These are phyloP conservation scores for Temnothorax curvispinosus DNA, from an alignment of 1,140 invertebrate species.

Conservation along the genomic window DNA sequence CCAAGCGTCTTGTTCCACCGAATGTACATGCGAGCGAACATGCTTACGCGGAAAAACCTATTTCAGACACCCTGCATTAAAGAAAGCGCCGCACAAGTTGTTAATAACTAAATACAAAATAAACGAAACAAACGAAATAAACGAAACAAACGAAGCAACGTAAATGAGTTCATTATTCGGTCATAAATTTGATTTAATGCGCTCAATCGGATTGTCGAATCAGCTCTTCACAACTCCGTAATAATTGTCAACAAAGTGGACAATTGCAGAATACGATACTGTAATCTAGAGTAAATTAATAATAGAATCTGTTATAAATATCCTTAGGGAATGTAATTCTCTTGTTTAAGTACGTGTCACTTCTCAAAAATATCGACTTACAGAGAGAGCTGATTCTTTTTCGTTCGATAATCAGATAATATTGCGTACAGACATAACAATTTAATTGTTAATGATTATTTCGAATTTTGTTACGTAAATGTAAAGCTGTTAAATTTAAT, in stretches of 20 bases:
- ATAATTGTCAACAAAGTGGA: constrained; percentile 5
- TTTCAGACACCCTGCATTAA: constrained; percentile 31
- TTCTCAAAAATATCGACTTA: not conserved
- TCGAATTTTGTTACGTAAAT: not conserved
- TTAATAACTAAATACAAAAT: constrained; percentile 41
- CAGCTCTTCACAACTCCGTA: not conserved
- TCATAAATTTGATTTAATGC: constrained; percentile 22
- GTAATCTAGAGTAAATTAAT: constrained; percentile 35
- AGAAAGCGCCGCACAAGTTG: not conserved
- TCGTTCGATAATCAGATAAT: not conserved
- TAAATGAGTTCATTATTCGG: constrained; percentile 5
- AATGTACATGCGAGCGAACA: constrained; percentile 21
- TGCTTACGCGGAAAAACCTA: constrained; percentile 17
- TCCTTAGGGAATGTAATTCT: not conserved
- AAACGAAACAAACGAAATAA: constrained; percentile 19
- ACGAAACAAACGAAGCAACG: constrained; percentile 28
- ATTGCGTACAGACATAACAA: not conserved
- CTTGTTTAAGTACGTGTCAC: not conserved
- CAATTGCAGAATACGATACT: constrained; percentile 40
- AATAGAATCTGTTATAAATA: not conserved
- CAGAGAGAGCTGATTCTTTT: not conserved
- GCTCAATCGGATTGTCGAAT: constrained; percentile 34
- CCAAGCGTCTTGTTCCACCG: constrained; percentile 24
- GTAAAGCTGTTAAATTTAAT: not conserved
- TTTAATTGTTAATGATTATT: not conserved